Percentiles rank a stretch among this genome's conserved stretches.
These are phyloP conservation scores for Tethya wilhelma DNA, from an alignment of 37 sponge, comb jelly and placozoan species.

Conservation along the genomic window DNA sequence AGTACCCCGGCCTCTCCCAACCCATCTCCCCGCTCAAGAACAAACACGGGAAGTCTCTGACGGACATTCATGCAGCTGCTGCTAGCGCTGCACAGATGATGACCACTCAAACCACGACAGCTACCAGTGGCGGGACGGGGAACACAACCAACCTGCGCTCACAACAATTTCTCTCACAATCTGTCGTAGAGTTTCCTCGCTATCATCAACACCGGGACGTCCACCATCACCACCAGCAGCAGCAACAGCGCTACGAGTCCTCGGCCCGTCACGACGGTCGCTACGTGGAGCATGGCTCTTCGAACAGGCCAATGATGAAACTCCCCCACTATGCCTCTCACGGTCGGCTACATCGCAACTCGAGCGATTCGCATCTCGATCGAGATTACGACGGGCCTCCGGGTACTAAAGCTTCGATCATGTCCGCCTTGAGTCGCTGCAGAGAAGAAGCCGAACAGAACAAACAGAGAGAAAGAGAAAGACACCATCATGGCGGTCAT, in stretches of 20 bases:
- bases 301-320: too few species aligned
- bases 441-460: conserved; percentile 9
- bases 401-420: conserved; percentile 2
- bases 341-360: conserved; percentile 7
- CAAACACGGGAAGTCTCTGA: conserved; percentile 27
- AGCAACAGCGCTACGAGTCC: background rate
- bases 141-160: conserved; percentile 12
- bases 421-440: background rate
- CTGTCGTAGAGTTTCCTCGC: conserved; percentile 42
- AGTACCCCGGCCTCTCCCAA: conserved; percentile 51
- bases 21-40: conserved; percentile 26
- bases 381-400: background rate
- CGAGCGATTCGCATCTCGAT: conserved; percentile 45
- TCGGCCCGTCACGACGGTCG: background rate
- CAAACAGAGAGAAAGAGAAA: conserved; percentile 4
- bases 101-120: too few species aligned
- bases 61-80: conserved; percentile 7
- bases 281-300: background rate
- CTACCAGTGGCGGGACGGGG: too few species aligned
- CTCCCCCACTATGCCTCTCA: background rate
- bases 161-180: conserved; percentile 44
- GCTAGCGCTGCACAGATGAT: background rate
- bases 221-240: background rate
- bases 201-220: conserved; percentile 16
- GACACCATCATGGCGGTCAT: background rate